Conservation (phyloP, 2,797 vertebrate genomes). For the Sebastes ruberrimus region DNA sequence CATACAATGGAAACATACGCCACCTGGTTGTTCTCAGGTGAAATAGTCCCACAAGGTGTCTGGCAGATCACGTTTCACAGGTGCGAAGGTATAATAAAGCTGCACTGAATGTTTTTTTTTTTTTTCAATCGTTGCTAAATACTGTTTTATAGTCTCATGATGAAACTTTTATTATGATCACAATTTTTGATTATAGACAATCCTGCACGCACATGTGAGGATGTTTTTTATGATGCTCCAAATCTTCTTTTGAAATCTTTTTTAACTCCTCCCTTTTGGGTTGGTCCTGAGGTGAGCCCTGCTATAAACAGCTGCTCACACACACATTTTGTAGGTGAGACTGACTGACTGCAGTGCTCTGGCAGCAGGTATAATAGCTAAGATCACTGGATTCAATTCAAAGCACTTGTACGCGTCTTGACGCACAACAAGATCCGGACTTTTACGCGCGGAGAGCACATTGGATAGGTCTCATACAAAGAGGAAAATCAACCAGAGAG, state of each 20-base stretch:
- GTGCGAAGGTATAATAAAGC: slow-evolving; percentile 19
- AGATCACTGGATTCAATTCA: background rate
- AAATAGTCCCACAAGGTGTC: slow-evolving; percentile 52
- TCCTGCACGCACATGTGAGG: background rate
- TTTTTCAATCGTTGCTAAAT: background rate
- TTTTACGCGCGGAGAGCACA: slow-evolving; percentile 14
- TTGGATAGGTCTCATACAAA: background rate
- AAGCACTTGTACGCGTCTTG: slow-evolving; percentile 28
- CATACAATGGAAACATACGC: slow-evolving; percentile 75
- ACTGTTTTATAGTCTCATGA: background rate
- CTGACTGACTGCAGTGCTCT: slow-evolving; percentile 28
- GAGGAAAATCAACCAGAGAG: background rate
- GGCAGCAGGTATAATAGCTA: slow-evolving; percentile 57
- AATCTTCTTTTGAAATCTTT: slow-evolving; percentile 9
- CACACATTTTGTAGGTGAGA: slow-evolving; percentile 62
- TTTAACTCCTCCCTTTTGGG: slow-evolving; percentile 74
- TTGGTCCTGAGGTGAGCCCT: slow-evolving; percentile 75
- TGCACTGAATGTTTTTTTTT: background rate
- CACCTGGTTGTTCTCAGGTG: slow-evolving; percentile 81
- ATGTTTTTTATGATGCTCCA: slow-evolving; percentile 2
- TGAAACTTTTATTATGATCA: background rate
- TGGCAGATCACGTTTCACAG: slow-evolving; percentile 43
- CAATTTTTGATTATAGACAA: background rate
- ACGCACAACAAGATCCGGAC: background rate
- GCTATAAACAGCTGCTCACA: slow-evolving; percentile 74